phyloP scores from a whole-genome alignment of 37 sponge, comb jelly and placozoan genomes.

The Amphimedon queenslandica region DNA sequence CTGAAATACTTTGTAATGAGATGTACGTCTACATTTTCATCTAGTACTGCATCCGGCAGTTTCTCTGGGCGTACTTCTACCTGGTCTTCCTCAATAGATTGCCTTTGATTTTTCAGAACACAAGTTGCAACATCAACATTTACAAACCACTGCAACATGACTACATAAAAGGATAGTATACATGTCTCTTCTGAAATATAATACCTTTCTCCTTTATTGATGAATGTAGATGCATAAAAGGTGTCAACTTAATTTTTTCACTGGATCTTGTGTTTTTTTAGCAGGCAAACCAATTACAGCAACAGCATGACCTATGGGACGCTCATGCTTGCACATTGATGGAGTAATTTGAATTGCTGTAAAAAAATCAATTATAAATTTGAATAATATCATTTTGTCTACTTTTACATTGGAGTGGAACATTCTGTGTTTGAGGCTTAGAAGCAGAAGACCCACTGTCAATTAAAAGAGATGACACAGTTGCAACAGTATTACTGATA shows the following conservation, averaged over 20 bases:
- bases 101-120: background rate
- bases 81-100: background rate
- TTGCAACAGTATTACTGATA: too few relatives aligned
- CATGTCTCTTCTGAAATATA: background rate
- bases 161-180: background rate
- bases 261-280: background rate
- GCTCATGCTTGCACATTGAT: background rate
- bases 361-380: background rate
- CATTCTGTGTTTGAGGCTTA: too few relatives aligned
- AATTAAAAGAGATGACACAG: too few relatives aligned
- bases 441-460: too few relatives aligned
- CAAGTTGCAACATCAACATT: background rate
- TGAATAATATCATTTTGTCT: background rate
- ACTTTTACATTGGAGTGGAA: too few relatives aligned
- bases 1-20: background rate
- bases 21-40: constrained; percentile 2
- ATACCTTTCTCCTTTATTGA: constrained; percentile 15
- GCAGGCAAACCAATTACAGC: background rate
- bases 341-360: background rate
- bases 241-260: background rate
- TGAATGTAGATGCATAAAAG: constrained; percentile 13
- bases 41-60: background rate
- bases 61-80: background rate
- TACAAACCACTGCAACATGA: background rate
- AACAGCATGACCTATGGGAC: background rate